These are phyloP conservation scores for Pogonomyrmex barbatus DNA, from an alignment of 1,140 invertebrate species.

Conservation along the genomic window DNA sequence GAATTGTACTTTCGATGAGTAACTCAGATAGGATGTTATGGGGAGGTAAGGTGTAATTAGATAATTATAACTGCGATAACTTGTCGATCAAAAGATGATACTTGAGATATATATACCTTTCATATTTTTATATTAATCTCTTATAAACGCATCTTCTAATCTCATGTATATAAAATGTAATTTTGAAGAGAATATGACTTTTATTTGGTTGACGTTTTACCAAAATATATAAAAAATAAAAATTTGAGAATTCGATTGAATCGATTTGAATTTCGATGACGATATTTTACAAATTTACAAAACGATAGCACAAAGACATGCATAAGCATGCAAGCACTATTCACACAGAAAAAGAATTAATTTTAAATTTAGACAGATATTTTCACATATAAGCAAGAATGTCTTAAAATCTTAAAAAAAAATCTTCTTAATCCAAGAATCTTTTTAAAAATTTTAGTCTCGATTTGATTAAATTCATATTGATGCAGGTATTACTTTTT, in stretches of 20 bases:
- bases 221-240: neutral
- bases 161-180: neutral
- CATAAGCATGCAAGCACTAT: neutral
- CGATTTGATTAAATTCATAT: too few species aligned
- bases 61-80: slow-evolving; percentile 46
- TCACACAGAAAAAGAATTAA: too few species aligned
- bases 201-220: neutral
- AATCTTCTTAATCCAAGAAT: too few species aligned
- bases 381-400: too few species aligned
- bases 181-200: neutral
- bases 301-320: neutral
- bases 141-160: neutral
- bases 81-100: slow-evolving; percentile 18
- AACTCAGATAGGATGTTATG: slow-evolving; percentile 20
- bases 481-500: too few species aligned
- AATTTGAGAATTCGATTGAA: neutral
- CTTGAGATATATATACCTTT: neutral
- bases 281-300: neutral
- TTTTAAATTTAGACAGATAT: too few species aligned
- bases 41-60: slow-evolving; percentile 42
- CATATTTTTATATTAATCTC: neutral
- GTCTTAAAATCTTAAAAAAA: too few species aligned
- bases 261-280: neutral
- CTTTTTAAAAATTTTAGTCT: too few species aligned
- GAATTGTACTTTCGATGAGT: slow-evolving; percentile 38